These are phyloP conservation scores for Diabrotica balteata DNA, from an alignment of 2,888 invertebrate species.

Conservation along the genomic window DNA sequence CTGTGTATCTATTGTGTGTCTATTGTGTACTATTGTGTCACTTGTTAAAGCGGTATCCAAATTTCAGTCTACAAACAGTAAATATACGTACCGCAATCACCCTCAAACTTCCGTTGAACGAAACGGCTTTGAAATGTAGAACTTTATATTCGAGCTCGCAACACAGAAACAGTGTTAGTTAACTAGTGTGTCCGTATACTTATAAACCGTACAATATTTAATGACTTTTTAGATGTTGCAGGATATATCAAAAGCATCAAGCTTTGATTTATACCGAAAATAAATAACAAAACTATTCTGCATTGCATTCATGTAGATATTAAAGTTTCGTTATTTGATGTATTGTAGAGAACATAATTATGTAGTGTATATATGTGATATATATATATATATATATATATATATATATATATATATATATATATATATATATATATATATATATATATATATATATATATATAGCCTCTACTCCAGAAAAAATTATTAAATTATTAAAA, in stretches of 20 bases:
- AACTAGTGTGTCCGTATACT: neutral
- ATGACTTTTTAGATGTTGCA: neutral
- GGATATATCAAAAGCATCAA: neutral
- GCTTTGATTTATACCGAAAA: neutral
- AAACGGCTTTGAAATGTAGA: neutral
- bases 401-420: too few relatives aligned
- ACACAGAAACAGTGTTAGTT: neutral
- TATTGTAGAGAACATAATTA: too few relatives aligned
- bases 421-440: too few relatives aligned
- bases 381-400: too few relatives aligned
- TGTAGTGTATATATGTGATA: too few relatives aligned
- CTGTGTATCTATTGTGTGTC: too few relatives aligned
- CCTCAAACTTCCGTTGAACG: neutral
- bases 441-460: too few relatives aligned
- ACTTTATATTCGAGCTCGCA: neutral
- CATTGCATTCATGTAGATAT: too few relatives aligned
- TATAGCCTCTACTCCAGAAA: too few relatives aligned
- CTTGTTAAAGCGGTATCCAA: neutral
- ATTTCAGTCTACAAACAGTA: neutral
- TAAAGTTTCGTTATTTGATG: too few relatives aligned
- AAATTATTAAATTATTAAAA: too few relatives aligned
- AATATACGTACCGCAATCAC: slow-evolving; percentile 1
- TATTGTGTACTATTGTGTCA: too few relatives aligned
- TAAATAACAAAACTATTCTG: neutral
- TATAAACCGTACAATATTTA: neutral